phyloP scores from a whole-genome alignment of 2,888 invertebrate species.

The Drosophila anomalata region DNA sequence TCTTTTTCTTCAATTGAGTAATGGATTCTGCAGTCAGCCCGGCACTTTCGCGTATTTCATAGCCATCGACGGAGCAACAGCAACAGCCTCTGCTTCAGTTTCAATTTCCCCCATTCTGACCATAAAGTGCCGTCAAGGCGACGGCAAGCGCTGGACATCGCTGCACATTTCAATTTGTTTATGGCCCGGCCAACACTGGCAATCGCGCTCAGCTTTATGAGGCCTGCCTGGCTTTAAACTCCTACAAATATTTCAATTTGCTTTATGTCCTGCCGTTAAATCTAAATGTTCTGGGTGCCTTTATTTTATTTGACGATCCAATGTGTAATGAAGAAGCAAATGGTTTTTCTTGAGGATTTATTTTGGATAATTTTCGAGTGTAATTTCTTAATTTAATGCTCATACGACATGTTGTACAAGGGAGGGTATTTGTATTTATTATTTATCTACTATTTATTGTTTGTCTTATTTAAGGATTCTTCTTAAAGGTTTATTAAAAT shows the following conservation, averaged over 20 bases:
- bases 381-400: not conserved
- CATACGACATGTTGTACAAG: not conserved
- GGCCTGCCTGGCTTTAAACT: conserved; percentile 16
- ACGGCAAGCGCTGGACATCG: conserved; percentile 23
- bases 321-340: conserved; percentile 5
- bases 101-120: conserved; percentile 35
- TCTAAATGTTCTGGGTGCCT: not conserved
- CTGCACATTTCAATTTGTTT: conserved; percentile 75
- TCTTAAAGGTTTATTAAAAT: too few relatives aligned
- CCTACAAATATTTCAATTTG: conserved; percentile 28
- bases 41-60: conserved; percentile 46
- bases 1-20: conserved; percentile 34
- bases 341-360: not conserved
- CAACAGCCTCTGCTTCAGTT: conserved; percentile 22
- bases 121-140: conserved; percentile 47
- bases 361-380: not conserved
- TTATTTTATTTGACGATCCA: not conserved
- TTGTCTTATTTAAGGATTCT: too few relatives aligned
- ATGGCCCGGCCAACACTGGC: conserved; percentile 53
- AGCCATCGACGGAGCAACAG: conserved; percentile 35
- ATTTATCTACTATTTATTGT: not conserved
- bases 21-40: conserved; percentile 43
- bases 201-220: conserved; percentile 48
- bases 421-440: not conserved
- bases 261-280: conserved; percentile 10